Base-by-base conservation (phyloP, 2,797 vertebrate genomes). In the Cirrhinus molitorella region DNA sequence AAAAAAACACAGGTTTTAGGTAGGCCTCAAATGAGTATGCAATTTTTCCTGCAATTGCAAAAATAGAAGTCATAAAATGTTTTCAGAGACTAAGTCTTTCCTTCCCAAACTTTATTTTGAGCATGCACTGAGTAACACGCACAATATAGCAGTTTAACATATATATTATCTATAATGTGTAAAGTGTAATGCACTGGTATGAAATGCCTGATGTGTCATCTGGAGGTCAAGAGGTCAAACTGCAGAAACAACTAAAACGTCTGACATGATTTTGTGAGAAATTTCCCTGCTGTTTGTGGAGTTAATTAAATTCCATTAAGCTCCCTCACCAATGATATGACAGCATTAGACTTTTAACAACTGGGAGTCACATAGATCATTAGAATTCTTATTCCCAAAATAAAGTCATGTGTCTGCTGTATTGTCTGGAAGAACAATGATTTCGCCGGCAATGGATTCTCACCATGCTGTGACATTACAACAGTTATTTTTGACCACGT, bases 401-500 rank as follows among this genome's bases (percentile, higher is more conserved):
- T 90, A 91, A 87, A 77, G 63, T 61, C 17, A 74, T 84, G 79
- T 73, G 80, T 65, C 25, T 80, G 82, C 21, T 70, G 34, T 70
- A 86, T 87, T 85, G 84, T 81, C 87, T 88, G 82, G 79, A 83
- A 81, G 81, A 78, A 83, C 75, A 85, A 84, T 85, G 83, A 85
- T 70, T 71, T 72, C 61, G 68, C 23, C 12, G 43, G 40, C 73
- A 74, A 53, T 55, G 87, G 83, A 84, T 88, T 89, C 87, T 66
- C 89, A 88, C 84, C 43, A 61, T 53, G 61, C 84, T 86, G 88
- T 83, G 63, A 91, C 72, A 89, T 89, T 84, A 73, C 83, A 80
- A n/a, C 63, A 47, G 40, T 61, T 53, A 23, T 81, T 47, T 81
- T 83, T 55, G 68, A 78, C 68, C 34, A 40, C 19, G 43, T 31